Conservation (phyloP, 2,797 vertebrate species). For the Mallotus villosus region DNA sequence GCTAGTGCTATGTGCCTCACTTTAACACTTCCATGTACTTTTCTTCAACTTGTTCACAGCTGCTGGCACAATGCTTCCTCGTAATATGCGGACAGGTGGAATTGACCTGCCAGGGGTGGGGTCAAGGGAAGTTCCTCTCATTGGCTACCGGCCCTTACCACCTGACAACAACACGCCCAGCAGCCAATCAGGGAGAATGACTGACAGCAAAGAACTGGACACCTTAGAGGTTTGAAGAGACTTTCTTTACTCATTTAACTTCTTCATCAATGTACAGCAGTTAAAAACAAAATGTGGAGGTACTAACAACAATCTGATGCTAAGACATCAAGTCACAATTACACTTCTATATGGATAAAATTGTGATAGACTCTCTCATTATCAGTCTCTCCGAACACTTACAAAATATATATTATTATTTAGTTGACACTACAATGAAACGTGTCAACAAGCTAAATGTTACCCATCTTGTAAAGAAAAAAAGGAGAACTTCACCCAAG, state of each 20-base stretch:
- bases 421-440: no score
- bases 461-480: neutral
- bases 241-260: neutral
- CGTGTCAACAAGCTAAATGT: no score
- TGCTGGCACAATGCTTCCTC: slow-evolving; percentile 71
- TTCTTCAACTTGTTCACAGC: slow-evolving; percentile 29
- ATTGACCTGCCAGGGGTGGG: slow-evolving; percentile 76
- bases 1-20: neutral
- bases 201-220: slow-evolving; percentile 39
- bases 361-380: no score
- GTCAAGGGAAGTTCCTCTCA: slow-evolving; percentile 71
- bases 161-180: slow-evolving; percentile 48
- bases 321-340: slow-evolving; percentile 2
- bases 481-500: neutral
- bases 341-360: neutral
- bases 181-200: slow-evolving; percentile 46
- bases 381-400: no score
- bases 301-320: neutral
- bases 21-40: slow-evolving; percentile 11
- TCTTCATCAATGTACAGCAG: neutral
- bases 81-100: slow-evolving; percentile 68
- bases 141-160: slow-evolving; percentile 72
- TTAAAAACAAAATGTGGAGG: no score
- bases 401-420: no score
- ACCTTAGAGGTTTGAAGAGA: slow-evolving; percentile 64